Evolutionary conservation across 2,888 invertebrate genomes (phyloP).

Genomic region (Caenorhabditis plicata): DNA sequence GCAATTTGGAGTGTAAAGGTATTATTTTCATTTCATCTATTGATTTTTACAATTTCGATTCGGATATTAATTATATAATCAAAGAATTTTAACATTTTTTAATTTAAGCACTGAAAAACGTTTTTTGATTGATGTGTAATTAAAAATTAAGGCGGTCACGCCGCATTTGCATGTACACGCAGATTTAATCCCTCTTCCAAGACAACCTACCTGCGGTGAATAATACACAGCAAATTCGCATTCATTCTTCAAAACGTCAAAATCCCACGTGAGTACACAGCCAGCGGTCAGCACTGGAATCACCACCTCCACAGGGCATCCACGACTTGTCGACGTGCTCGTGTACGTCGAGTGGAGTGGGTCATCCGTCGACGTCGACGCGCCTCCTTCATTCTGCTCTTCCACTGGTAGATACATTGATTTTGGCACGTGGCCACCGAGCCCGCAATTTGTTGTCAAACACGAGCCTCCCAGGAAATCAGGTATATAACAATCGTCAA

Average conservation of each 20-base stretch:
- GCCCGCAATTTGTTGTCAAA: slow-evolving; percentile 44
- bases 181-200: too few species aligned
- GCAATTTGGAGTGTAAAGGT: too few species aligned
- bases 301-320: slow-evolving; percentile 70
- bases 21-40: too few species aligned
- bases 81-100: too few species aligned
- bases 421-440: slow-evolving; percentile 87
- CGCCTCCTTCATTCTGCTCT: slow-evolving; percentile 68
- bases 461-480: slow-evolving; percentile 81
- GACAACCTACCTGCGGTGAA: slow-evolving; percentile 25
- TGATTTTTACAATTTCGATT: too few species aligned
- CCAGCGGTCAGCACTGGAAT: slow-evolving; percentile 81
- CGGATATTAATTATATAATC: too few species aligned
- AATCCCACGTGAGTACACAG: slow-evolving; percentile 92
- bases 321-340: slow-evolving; percentile 67
- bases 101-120: too few species aligned
- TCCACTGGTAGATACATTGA: slow-evolving; percentile 77
- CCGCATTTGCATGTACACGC: too few species aligned
- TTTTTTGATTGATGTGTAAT: too few species aligned
- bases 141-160: too few species aligned
- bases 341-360: slow-evolving; percentile 67
- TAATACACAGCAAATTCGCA: slow-evolving; percentile 75
- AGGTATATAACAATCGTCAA: slow-evolving; percentile 82
- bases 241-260: slow-evolving; percentile 87
- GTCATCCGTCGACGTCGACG: slow-evolving; percentile 62